Evolutionary conservation across 2,113 vertebrate genomes (phyloP).

Genomic region (Pelobates fuscus): DNA sequence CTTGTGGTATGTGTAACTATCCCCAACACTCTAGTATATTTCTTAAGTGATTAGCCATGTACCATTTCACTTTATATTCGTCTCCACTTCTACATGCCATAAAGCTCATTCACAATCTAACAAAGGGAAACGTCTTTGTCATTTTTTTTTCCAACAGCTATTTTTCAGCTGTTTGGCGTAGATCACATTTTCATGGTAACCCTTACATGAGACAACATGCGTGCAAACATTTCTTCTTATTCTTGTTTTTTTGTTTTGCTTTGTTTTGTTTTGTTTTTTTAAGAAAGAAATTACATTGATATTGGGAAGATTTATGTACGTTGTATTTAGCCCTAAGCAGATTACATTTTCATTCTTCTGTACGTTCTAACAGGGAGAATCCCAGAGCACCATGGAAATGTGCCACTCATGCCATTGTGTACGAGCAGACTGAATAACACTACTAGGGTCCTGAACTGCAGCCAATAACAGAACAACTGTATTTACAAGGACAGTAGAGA

Average conservation of each 20-base stretch:
- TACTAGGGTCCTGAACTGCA: background rate
- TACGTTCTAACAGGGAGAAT: background rate
- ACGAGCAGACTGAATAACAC: background rate
- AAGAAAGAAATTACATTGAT: background rate
- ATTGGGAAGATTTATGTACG: background rate
- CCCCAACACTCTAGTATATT: no score
- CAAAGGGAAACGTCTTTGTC: no score
- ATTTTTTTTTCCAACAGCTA: background rate
- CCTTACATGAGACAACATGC: background rate
- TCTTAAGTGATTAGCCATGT: no score
- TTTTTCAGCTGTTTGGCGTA: background rate
- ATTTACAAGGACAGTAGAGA: background rate
- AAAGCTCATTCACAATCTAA: no score
- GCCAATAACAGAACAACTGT: background rate
- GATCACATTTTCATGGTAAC: background rate
- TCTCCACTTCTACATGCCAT: no score
- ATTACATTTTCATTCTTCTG: slow-evolving; percentile 27
- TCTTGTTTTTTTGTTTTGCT: background rate
- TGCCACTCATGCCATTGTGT: slow-evolving; percentile 4
- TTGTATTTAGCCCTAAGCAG: slow-evolving; percentile 6
- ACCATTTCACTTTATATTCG: no score
- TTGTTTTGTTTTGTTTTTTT: no score
- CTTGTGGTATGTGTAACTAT: no score
- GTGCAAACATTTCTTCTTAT: background rate
- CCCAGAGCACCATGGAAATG: slow-evolving; percentile 8